Evolutionary conservation across 2,113 vertebrate species (phyloP).

Genomic region (Charadrius vociferus): DNA sequence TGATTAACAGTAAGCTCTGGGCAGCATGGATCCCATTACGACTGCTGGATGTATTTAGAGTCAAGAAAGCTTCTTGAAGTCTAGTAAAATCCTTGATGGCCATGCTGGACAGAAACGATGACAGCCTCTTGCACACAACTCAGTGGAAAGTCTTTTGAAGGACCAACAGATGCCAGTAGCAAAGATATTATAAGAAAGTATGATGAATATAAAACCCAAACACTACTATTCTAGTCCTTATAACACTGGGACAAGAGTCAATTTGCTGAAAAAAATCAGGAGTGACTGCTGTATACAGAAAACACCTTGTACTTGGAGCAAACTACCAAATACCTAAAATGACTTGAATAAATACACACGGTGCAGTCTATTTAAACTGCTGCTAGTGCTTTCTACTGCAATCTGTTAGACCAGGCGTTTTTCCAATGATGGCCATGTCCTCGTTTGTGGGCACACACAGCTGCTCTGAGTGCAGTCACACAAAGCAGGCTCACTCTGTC

Average conservation of each 20-base stretch:
- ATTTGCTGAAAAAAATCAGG: neutral
- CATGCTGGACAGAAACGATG: accelerated
- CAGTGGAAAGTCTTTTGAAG: neutral
- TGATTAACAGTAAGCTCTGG: neutral
- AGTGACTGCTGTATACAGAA: neutral
- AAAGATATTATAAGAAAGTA: neutral
- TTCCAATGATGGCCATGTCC: neutral
- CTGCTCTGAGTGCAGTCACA: neutral
- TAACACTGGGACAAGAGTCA: neutral
- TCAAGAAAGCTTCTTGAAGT: neutral
- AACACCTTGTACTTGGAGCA: neutral
- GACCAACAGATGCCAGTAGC: neutral
- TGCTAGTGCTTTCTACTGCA: neutral
- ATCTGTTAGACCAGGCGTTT: neutral
- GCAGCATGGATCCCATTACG: accelerated
- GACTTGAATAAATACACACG: neutral
- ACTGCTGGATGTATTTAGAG: neutral
- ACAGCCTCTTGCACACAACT: neutral
- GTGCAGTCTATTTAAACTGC: neutral
- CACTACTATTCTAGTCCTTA: neutral
- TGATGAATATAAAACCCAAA: neutral
- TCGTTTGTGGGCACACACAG: neutral
- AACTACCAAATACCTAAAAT: neutral
- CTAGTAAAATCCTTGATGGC: neutral
- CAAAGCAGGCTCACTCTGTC: neutral